Conservation (phyloP, 2,888 invertebrate species). For the Meiosimyza platycephala region DNA sequence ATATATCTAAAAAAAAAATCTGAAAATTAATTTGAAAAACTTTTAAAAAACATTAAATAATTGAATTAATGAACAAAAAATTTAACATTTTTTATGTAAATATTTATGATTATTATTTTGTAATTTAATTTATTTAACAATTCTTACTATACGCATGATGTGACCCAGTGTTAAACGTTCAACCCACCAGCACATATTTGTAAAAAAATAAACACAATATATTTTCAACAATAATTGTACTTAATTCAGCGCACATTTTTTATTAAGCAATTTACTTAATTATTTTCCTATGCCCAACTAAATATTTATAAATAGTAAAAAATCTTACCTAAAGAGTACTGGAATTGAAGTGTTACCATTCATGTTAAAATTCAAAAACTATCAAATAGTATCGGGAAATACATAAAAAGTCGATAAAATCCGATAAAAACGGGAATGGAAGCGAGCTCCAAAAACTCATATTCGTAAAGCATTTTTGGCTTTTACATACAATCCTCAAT, state of each 20-base stretch:
- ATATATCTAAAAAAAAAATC: slow-evolving; percentile 52
- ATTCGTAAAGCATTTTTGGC: no score
- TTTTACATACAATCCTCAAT: no score
- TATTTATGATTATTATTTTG: slow-evolving; percentile 32
- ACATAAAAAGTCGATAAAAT: no score
- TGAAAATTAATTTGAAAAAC: slow-evolving; percentile 45
- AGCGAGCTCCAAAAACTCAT: no score
- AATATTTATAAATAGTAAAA: no score
- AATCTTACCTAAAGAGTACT: no score
- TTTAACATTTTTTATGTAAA: slow-evolving; percentile 46
- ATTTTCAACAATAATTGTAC: no score
- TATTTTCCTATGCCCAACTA: background rate
- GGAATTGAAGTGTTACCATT: no score
- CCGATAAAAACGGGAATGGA: no score
- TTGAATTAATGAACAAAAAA: slow-evolving; percentile 37
- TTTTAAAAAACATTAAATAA: slow-evolving; percentile 48
- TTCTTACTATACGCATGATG: slow-evolving; percentile 8
- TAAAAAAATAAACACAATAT: background rate
- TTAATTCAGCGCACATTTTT: no score
- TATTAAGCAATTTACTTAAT: background rate
- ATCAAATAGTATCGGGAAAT: no score
- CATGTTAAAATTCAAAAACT: no score
- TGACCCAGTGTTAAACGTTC: background rate
- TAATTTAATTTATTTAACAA: background rate
- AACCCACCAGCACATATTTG: background rate